Conservation (phyloP, 2,888 invertebrate genomes). For the Acanthopleura granulata region DNA sequence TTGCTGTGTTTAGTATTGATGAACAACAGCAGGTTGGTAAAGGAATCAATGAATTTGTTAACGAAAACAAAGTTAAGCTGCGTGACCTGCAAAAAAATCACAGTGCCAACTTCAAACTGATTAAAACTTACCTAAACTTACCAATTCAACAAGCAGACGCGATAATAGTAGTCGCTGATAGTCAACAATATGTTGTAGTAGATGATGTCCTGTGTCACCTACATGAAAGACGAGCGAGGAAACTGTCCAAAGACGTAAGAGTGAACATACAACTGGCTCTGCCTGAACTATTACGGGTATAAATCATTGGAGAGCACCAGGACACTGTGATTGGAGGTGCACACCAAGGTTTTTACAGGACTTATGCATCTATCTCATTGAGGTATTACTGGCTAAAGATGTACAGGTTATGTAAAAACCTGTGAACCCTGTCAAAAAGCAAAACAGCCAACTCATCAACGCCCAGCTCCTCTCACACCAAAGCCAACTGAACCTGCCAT, state of each 20-base stretch:
- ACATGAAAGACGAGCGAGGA: too few relatives aligned
- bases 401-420: slow-evolving; percentile 30
- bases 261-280: too few relatives aligned
- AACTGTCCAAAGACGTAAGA: too few relatives aligned
- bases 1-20: neutral
- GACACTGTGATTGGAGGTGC: slow-evolving; percentile 15
- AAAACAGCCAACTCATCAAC: too few relatives aligned
- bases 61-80: neutral
- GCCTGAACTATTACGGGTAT: slow-evolving; percentile 3
- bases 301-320: slow-evolving; percentile 16
- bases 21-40: neutral
- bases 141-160: slow-evolving; percentile 3
- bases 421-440: slow-evolving; percentile 29
- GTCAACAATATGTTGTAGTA: too few relatives aligned
- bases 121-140: too few relatives aligned
- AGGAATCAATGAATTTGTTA: neutral
- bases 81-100: neutral
- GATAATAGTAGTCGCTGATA: slow-evolving; percentile 13
- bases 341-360: slow-evolving; percentile 22
- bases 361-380: neutral
- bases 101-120: too few relatives aligned
- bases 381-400: slow-evolving; percentile 35
- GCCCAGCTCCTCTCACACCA: too few relatives aligned
- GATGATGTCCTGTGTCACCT: too few relatives aligned
- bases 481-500: too few relatives aligned